Base-by-base conservation (phyloP, 1,140 invertebrate species). In the Heliconius congener region DNA sequence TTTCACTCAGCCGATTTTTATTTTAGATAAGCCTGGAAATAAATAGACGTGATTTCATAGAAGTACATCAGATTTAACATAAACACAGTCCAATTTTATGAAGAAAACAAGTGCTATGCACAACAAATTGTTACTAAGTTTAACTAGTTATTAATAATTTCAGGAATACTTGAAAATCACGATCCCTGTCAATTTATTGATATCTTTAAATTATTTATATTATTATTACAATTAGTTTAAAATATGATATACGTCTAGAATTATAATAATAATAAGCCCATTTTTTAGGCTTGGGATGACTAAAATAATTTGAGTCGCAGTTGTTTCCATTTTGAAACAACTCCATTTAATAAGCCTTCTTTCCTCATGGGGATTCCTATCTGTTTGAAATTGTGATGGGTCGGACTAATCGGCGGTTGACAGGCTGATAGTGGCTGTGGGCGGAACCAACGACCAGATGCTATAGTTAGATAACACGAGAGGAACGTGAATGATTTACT, bases 1-100 rank as follows among this genome's bases (percentile, higher is more conserved):
- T 82, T 80, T 78, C 81, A 82, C 76, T 73, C 73, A 78, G 76
- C 73, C 76, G 81, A 82, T 82, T 75, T 52, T 76, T 73, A 78
- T 80, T 82, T 78, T 73, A 80, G 79, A 82, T 82, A 80, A 82
- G n/a, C 37, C 71, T 73, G 9, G 16, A 81, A 81, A 34, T 76
- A 82, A 82, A 60, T 50, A 70, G 76, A 75, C 57, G 55, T 57
- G 73, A 70, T 78, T 82, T 78, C 73, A 70, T 77, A 70, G 42
- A 77, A 82, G 30, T 77, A 74, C 71, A 74, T 72, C n/a, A 34
- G 30, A 82, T 79, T 72, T 72, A 77, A 55, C 34, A 77, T 57
- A 5, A 57, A 8, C 18, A 9, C 4, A 57, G 52, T 16, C 52
- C n/a, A 57, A 23, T 57, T 34, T 34, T 37, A 37, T 37, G 18